A percentile compares a stretch with the other conserved stretches of the same genome.
Conservation (phyloP, 2,888 invertebrate species). For the Cataglyphis rosenhaueri region DNA sequence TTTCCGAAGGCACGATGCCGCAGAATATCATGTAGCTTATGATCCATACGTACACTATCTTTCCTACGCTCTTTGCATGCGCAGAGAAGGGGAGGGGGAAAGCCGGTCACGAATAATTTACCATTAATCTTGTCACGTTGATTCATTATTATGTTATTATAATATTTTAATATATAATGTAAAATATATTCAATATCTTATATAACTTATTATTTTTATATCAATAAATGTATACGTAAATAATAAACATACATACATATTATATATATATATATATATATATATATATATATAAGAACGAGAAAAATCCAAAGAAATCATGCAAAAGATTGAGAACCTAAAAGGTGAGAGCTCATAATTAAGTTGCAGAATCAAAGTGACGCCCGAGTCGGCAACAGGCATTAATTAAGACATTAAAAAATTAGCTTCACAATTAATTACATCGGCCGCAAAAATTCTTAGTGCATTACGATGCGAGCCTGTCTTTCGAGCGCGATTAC, state of each 20-base stretch:
- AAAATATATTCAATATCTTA: not conserved
- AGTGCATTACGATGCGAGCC: slow-evolving; percentile 16
- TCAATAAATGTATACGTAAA: too few relatives aligned
- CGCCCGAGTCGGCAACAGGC: not conserved
- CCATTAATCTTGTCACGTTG: slow-evolving; percentile 6
- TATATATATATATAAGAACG: not conserved
- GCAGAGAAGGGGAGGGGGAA: not conserved
- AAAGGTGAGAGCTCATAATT: slow-evolving; percentile 25
- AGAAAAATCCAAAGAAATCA: not conserved
- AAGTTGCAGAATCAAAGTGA: slow-evolving; percentile 27
- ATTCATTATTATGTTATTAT: slow-evolving; percentile 2
- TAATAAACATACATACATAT: not conserved
- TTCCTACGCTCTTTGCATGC: not conserved
- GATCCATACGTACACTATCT: slow-evolving; percentile 70
- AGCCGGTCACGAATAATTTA: slow-evolving; percentile 35
- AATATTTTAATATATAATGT: not conserved
- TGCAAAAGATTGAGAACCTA: not conserved
- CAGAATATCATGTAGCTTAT: slow-evolving; percentile 69
- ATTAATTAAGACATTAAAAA: slow-evolving; percentile 52
- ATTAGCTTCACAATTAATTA: slow-evolving; percentile 49
- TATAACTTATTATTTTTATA: not conserved
- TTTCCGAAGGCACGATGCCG: slow-evolving; percentile 66
- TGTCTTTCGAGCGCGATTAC: slow-evolving; percentile 13
- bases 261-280: not conserved
- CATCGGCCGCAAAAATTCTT: slow-evolving; percentile 34